Evolutionary conservation across 1,140 invertebrate genomes (phyloP), one percentile per base, ranked within the genome.

Genomic region (Brachionus plicatilis): DNA sequence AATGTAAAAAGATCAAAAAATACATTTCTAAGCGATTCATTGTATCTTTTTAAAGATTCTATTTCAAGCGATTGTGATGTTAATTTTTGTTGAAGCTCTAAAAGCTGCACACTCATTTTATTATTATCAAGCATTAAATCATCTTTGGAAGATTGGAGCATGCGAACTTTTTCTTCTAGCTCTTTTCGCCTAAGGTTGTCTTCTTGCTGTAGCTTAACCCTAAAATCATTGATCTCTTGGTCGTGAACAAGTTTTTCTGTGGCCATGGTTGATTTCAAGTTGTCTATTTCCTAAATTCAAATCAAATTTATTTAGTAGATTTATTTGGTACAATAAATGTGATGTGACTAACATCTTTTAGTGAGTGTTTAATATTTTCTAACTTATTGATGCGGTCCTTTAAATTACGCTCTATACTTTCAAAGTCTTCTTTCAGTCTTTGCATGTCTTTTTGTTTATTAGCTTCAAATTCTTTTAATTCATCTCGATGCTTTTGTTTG

Each of bases 351-450:
- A 83, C 82, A 33, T 68, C 60, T 83, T 83, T 66, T 2, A 72
- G 24, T 9, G 82, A 68, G 17, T 68, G 60, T 37, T 68, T 68
- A 5, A 53, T 72, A 70, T 68, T 72, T 72, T 83, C 82, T 29
- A 83, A 8, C 41, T 79, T 85, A 60, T 37, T 85, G 3, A 89
- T 88, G 80, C 88, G 85, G 37, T 89, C 88, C 41, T 87, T 84
- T 85, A 89, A 83, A 24, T 86, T 85, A 37, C 85, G 86, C 83
- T 89, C 88, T 65, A 86, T 87, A 17, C 87, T 87, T 17, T 88
- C 88, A 72, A 85, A 83, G 27, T 89, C 88, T 75, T 87, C 86
- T 85, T 87, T 80, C 11, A 85, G 11, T 47, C 85, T 60, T 11
- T 85, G 65, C 9, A 86, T 70, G 79, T 86, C 82, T 50, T 37